phyloP scores from a whole-genome alignment of 2,888 invertebrate species.

The Polylopha cassiicola region DNA sequence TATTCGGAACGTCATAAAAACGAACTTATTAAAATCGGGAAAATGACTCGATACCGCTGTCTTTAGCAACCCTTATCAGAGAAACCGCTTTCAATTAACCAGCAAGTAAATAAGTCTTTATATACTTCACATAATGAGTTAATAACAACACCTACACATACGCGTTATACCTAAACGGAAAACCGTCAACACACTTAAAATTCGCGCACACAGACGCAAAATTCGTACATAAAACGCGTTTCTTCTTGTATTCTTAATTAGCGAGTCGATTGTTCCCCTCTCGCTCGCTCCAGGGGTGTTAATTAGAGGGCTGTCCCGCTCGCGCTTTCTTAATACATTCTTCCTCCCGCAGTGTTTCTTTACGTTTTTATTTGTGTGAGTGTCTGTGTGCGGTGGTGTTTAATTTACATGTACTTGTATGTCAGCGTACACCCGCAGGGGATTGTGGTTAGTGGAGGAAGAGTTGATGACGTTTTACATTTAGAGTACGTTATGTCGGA shows the following conservation, averaged over 20 bases:
- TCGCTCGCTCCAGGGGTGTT: conserved; percentile 62
- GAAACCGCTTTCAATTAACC: conserved; percentile 73
- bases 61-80: conserved; percentile 61
- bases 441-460: conserved; percentile 37
- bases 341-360: conserved; percentile 77
- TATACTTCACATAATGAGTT: conserved; percentile 76
- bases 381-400: conserved; percentile 76
- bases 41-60: conserved; percentile 49
- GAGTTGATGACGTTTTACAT: no score
- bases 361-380: conserved; percentile 77
- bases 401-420: conserved; percentile 78
- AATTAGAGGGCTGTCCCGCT: conserved; percentile 72
- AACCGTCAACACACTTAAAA: conserved; percentile 32
- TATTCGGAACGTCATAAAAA: conserved; percentile 28
- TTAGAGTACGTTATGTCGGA: no score
- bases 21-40: conserved; percentile 41
- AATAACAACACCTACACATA: conserved; percentile 66
- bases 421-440: conserved; percentile 58
- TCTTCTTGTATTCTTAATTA: conserved; percentile 85
- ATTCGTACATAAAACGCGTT: conserved; percentile 76
- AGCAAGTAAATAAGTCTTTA: conserved; percentile 72
- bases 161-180: conserved; percentile 31
- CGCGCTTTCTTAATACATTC: conserved; percentile 78
- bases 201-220: conserved; percentile 44
- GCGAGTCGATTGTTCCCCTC: conserved; percentile 70